Conservation (phyloP, 1,140 invertebrate species). For the Leptopilina boulardi region DNA sequence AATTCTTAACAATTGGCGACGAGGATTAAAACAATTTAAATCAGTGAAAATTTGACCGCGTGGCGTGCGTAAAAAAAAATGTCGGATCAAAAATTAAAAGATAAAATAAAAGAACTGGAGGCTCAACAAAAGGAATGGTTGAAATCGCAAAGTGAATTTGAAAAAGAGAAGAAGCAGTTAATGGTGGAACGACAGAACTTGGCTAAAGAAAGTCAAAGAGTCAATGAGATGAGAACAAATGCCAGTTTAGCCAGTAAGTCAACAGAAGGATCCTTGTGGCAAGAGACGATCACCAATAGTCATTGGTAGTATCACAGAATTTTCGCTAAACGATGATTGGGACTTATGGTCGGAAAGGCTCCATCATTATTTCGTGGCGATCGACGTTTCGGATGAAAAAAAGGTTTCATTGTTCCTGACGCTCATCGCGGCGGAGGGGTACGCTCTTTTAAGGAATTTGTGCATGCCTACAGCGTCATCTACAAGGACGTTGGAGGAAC, state of each 20-base stretch:
- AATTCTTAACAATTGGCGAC: not conserved
- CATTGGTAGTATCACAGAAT: constrained; percentile 24
- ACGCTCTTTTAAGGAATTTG: constrained; percentile 47
- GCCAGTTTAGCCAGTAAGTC: not conserved
- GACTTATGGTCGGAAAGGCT: constrained; percentile 41
- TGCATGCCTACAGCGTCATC: constrained; percentile 41
- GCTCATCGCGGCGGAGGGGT: constrained; percentile 45
- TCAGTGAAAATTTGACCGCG: not conserved
- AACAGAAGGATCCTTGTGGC: not conserved
- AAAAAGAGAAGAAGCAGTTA: not conserved
- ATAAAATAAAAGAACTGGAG: not conserved
- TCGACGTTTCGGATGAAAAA: constrained; percentile 45
- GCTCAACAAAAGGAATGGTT: not conserved
- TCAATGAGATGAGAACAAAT: not conserved
- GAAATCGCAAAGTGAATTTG: not conserved
- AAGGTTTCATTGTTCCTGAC: constrained; percentile 42
- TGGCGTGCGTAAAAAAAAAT: not conserved
- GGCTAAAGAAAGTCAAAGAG: not conserved
- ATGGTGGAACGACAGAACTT: not conserved
- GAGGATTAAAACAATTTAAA: not conserved
- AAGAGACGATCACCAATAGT: not conserved
- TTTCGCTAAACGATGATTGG: constrained; percentile 39
- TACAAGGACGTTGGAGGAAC: not conserved
- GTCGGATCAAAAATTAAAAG: not conserved
- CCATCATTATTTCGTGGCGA: constrained; percentile 50